Conservation (phyloP, 2,888 invertebrate species). For the Osedax fenrisi region DNA sequence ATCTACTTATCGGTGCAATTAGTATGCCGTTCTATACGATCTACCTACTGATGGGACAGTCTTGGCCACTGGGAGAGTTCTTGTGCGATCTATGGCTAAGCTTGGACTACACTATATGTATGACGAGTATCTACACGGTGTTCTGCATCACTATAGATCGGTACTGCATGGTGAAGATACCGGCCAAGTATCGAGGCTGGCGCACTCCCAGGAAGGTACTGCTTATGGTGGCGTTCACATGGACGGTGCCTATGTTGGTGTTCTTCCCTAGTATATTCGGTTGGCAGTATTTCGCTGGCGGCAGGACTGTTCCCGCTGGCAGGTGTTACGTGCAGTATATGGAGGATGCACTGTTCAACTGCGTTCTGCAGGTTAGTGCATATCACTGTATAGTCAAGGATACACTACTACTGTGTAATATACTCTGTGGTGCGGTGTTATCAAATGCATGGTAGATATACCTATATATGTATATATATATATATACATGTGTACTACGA, state of each 20-base stretch:
- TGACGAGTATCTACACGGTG: conserved; percentile 94
- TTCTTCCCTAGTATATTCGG: conserved; percentile 97
- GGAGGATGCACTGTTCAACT: conserved; percentile 90
- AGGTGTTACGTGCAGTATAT: conserved; percentile 92
- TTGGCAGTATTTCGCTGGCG: conserved; percentile 94
- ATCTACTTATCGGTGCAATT: conserved; percentile 88
- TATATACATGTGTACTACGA: too few species aligned
- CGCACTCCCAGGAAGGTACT: conserved; percentile 81
- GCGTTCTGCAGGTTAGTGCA: conserved; percentile 88
- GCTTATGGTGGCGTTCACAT: conserved; percentile 87
- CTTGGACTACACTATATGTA: conserved; percentile 93
- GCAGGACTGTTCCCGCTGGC: conserved; percentile 70
- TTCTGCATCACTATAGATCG: conserved; percentile 93
- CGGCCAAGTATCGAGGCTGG: conserved; percentile 92
- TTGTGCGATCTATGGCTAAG: conserved; percentile 95
- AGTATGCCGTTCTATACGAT: conserved; percentile 98
- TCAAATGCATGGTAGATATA: too few species aligned
- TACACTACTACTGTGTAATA: too few species aligned
- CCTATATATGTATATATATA: too few species aligned
- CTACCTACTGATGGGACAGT: conserved; percentile 80
- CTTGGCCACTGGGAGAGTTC: conserved; percentile 85
- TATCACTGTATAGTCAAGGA: too few species aligned
- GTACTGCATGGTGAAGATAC: conserved; percentile 95
- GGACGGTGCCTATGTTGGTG: conserved; percentile 86
- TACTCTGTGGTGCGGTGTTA: too few species aligned